Percentiles rank a stretch among this genome's conserved stretches.
phyloP scores from a whole-genome alignment of 1,140 invertebrate genomes.

The Polyergus mexicanus region DNA sequence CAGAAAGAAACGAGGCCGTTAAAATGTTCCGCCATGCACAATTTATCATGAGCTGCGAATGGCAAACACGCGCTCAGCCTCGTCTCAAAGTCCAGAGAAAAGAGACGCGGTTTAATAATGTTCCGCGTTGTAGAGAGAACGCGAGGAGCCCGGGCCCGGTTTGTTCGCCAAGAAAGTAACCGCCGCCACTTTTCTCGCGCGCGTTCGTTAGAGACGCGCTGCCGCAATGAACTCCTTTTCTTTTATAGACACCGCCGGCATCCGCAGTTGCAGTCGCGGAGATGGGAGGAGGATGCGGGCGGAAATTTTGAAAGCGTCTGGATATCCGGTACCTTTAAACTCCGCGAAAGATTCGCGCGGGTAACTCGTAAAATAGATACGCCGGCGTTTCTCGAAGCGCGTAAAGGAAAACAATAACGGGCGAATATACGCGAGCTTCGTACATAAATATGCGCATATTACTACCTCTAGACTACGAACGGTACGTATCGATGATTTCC shows the following conservation, averaged over 20 bases:
- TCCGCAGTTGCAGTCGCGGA: neutral
- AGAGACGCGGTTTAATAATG: slow-evolving; percentile 79
- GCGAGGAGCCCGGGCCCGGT: slow-evolving; percentile 43
- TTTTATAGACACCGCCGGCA: slow-evolving; percentile 38
- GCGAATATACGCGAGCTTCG: slow-evolving; percentile 10
- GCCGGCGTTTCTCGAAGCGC: neutral
- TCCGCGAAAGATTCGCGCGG: slow-evolving; percentile 26
- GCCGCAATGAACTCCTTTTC: slow-evolving; percentile 63
- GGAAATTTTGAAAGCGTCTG: slow-evolving; percentile 55
- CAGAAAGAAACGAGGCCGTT: slow-evolving; percentile 79
- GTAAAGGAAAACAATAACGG: slow-evolving; percentile 45
- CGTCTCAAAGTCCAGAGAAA: slow-evolving; percentile 79
- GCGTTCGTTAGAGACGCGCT: slow-evolving; percentile 40
- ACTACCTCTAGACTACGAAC: neutral
- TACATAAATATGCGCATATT: slow-evolving; percentile 34
- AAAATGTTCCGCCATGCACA: slow-evolving; percentile 84
- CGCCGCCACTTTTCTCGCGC: slow-evolving; percentile 33
- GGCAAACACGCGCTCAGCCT: slow-evolving; percentile 75
- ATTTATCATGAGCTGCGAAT: slow-evolving; percentile 82
- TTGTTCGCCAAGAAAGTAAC: slow-evolving; percentile 52
- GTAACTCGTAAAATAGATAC: slow-evolving; percentile 42
- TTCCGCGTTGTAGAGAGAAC: slow-evolving; percentile 59
- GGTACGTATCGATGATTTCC: neutral
- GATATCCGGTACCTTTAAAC: slow-evolving; percentile 48
- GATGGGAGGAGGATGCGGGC: slow-evolving; percentile 12